Percentiles rank a stretch among this genome's conserved stretches.
phyloP scores from a whole-genome alignment of 2,888 invertebrate genomes.

The Phyto melanocephala region DNA sequence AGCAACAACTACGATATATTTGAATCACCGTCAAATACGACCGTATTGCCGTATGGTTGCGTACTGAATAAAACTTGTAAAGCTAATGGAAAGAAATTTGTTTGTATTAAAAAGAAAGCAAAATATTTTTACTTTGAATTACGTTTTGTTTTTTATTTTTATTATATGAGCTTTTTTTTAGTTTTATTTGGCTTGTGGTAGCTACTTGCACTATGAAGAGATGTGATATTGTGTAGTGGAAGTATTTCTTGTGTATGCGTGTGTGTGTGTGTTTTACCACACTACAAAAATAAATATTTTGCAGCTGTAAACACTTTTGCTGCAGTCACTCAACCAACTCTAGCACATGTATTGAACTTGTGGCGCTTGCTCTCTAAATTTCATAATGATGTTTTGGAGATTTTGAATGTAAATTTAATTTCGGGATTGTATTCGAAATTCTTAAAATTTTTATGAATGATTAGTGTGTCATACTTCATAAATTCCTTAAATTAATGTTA shows the following conservation, averaged over 20 bases:
- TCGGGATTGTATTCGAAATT: slow-evolving; percentile 9
- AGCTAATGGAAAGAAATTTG: slow-evolving; percentile 74
- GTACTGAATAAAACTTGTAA: slow-evolving; percentile 75
- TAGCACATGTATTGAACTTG: slow-evolving; percentile 25
- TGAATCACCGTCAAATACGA: slow-evolving; percentile 69
- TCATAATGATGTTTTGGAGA: slow-evolving; percentile 39
- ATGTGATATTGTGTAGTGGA: slow-evolving; percentile 7
- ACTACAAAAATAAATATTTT: slow-evolving; percentile 32
- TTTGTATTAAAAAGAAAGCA: slow-evolving; percentile 74
- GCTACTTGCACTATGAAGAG: slow-evolving; percentile 34
- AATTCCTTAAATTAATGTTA: slow-evolving; percentile 16
- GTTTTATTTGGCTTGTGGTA: slow-evolving; percentile 33
- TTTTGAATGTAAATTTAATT: slow-evolving; percentile 17
- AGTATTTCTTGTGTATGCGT: slow-evolving; percentile 52
- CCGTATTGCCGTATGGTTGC: slow-evolving; percentile 72
- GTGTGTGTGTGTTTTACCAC: neutral
- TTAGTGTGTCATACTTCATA: slow-evolving; percentile 15
- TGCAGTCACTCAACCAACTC: slow-evolving; percentile 22
- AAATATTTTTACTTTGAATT: slow-evolving; percentile 63
- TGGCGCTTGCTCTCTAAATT: slow-evolving; percentile 26
- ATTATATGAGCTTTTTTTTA: slow-evolving; percentile 40
- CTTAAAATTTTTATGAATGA: slow-evolving; percentile 13
- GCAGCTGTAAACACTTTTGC: slow-evolving; percentile 48
- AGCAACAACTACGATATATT: slow-evolving; percentile 6
- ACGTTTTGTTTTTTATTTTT: slow-evolving; percentile 60